phyloP scores from a whole-genome alignment of 2,888 invertebrate species.

The Anoplius nigerrimus region DNA sequence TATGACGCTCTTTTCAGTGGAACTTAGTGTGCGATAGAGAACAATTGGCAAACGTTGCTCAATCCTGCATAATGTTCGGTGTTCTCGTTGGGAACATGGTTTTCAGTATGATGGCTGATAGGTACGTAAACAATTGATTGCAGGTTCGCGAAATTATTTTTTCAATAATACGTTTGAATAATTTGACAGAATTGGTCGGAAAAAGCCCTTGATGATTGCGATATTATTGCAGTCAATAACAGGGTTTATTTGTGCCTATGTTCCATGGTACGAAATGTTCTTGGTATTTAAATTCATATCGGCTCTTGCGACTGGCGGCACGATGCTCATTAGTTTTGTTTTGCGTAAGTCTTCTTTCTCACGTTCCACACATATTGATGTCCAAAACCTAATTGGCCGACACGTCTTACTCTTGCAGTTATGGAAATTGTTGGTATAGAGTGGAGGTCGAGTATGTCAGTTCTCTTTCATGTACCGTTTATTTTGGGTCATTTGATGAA shows the following conservation, averaged over 20 bases:
- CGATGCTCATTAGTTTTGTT: slow-evolving; percentile 82
- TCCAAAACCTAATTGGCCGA: neutral
- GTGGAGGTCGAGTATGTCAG: slow-evolving; percentile 75
- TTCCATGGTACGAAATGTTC: slow-evolving; percentile 79
- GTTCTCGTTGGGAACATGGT: slow-evolving; percentile 78
- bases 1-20: slow-evolving; percentile 74
- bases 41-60: slow-evolving; percentile 77
- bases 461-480: slow-evolving; percentile 78
- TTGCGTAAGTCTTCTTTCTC: slow-evolving; percentile 73
- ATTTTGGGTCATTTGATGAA: slow-evolving; percentile 78
- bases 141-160: neutral
- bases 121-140: slow-evolving; percentile 61
- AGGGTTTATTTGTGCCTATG: slow-evolving; percentile 78
- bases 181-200: slow-evolving; percentile 79
- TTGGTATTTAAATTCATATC: slow-evolving; percentile 78
- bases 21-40: slow-evolving; percentile 79
- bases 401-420: slow-evolving; percentile 62
- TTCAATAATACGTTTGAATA: neutral
- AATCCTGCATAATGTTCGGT: slow-evolving; percentile 78
- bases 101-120: slow-evolving; percentile 77
- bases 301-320: slow-evolving; percentile 80
- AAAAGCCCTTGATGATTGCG: slow-evolving; percentile 79
- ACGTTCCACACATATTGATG: neutral
- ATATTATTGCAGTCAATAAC: slow-evolving; percentile 77
- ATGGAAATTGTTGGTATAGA: slow-evolving; percentile 79